Conservation (phyloP, 2,888 invertebrate genomes). For the Machimus atricapillus region DNA sequence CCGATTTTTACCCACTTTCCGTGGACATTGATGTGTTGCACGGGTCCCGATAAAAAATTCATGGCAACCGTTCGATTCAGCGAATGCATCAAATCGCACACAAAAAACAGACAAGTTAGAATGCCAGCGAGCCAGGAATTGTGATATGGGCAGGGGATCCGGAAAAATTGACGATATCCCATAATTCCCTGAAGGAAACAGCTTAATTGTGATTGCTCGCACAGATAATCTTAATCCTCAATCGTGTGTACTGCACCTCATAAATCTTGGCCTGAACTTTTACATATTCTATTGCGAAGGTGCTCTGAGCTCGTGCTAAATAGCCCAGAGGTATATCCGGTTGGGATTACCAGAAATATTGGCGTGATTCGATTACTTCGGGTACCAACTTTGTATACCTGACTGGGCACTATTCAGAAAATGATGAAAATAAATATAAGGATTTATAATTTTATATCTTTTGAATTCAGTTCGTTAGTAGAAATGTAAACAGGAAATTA, state of each 20-base stretch:
- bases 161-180: slow-evolving; percentile 29
- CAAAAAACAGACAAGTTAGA: slow-evolving; percentile 3
- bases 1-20: slow-evolving; percentile 24
- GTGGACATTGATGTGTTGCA: slow-evolving; percentile 37
- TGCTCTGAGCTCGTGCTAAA: slow-evolving; percentile 14
- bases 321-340: slow-evolving; percentile 2
- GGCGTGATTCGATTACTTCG: neutral
- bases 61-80: neutral
- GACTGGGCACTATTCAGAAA: neutral
- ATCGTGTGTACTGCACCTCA: neutral
- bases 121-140: neutral
- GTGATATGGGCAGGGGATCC: neutral
- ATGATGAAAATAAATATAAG: neutral
- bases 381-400: neutral
- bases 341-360: neutral
- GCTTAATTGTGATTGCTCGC: slow-evolving; percentile 32
- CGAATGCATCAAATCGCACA: slow-evolving; percentile 26
- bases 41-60: slow-evolving; percentile 31
- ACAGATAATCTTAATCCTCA: slow-evolving; percentile 29
- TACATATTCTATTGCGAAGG: neutral
- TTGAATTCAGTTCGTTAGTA: no score
- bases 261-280: neutral
- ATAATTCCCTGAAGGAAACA: slow-evolving; percentile 34
- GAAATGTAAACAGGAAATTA: no score
- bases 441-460: no score